These are phyloP conservation scores for Sarcophilus harrisii DNA, from an alignment of 2,797 vertebrate genomes.

Conservation along the genomic window DNA sequence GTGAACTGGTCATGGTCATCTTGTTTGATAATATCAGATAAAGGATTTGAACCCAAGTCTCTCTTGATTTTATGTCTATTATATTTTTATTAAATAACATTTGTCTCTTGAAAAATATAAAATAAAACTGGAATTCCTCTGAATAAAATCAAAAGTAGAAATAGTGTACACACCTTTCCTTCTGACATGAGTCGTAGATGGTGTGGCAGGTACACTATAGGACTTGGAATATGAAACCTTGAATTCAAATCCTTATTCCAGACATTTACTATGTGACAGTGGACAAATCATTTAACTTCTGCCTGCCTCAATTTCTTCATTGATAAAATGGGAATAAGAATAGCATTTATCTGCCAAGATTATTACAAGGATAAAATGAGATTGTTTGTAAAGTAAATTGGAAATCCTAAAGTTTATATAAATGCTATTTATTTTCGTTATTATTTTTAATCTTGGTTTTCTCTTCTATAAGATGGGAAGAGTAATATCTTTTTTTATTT, in stretches of 20 bases:
- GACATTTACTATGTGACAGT: not conserved
- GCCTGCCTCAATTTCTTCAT: not conserved
- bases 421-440: not conserved
- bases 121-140: not conserved
- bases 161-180: not conserved
- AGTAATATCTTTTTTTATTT: too few species aligned
- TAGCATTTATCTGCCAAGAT: not conserved
- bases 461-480: not conserved
- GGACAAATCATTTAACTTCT: not conserved
- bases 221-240: not conserved
- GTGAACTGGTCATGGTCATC: not conserved
- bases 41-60: not conserved
- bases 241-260: not conserved
- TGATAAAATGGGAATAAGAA: constrained; percentile 23
- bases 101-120: not conserved
- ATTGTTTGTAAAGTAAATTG: not conserved
- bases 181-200: not conserved
- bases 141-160: not conserved
- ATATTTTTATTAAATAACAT: not conserved
- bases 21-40: not conserved
- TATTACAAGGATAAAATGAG: not conserved
- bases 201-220: constrained; percentile 3
- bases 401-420: not conserved
- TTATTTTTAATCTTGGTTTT: not conserved
- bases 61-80: not conserved